phyloP scores from a whole-genome alignment of 2,113 vertebrate genomes.

The Podarcis raffonei region DNA sequence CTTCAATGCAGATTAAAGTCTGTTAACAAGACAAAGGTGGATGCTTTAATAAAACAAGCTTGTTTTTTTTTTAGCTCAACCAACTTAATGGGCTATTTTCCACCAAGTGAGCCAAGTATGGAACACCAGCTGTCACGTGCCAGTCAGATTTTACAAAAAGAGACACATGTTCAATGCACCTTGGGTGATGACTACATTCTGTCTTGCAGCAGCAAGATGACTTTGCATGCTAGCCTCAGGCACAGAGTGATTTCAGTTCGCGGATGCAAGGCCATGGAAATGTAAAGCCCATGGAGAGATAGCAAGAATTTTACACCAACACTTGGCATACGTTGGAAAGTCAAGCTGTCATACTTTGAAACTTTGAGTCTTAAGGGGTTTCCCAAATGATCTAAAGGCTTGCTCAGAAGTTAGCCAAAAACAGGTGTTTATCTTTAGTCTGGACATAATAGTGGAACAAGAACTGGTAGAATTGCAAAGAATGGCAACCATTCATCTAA shows the following conservation, averaged over 20 bases:
- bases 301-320: neutral
- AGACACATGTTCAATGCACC: conserved; percentile 25
- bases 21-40: neutral
- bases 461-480: neutral
- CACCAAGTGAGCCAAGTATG: neutral
- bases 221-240: conserved; percentile 43
- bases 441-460: neutral
- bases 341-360: conserved; percentile 12
- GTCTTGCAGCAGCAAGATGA: conserved; percentile 16
- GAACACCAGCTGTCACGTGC: neutral
- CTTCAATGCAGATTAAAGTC: neutral
- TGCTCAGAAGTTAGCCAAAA: neutral
- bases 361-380: conserved; percentile 16
- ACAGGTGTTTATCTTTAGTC: neutral
- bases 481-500: neutral
- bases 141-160: conserved; percentile 20
- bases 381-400: neutral
- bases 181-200: conserved; percentile 27
- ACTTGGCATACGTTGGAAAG: conserved; percentile 16
- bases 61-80: neutral
- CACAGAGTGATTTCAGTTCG: conserved; percentile 42
- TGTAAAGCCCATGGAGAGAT: conserved; percentile 29
- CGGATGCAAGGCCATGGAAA: conserved; percentile 7
- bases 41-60: neutral
- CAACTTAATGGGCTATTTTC: conserved; percentile 4